A percentile compares a stretch with the other conserved stretches of the same genome.
These are phyloP conservation scores for Busseola fusca DNA, from an alignment of 2,888 invertebrate species.

Conservation along the genomic window DNA sequence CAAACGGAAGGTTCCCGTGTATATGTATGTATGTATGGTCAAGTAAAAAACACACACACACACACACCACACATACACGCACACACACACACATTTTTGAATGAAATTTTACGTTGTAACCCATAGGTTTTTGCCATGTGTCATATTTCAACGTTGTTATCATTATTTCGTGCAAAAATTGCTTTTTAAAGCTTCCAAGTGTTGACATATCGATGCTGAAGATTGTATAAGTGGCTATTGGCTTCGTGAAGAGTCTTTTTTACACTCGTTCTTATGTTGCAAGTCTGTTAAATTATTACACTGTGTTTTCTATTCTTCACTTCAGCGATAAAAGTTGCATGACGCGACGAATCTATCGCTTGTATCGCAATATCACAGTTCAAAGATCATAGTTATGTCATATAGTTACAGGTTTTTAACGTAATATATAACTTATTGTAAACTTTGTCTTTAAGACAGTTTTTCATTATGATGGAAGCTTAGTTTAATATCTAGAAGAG, in stretches of 20 bases:
- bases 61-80: too few relatives aligned
- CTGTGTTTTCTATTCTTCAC: neutral
- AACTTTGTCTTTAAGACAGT: neutral
- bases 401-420: neutral
- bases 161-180: too few relatives aligned
- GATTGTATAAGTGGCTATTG: neutral
- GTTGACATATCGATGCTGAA: too few relatives aligned
- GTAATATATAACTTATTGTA: neutral
- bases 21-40: too few relatives aligned
- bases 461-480: constrained; percentile 2
- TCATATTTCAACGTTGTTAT: too few relatives aligned
- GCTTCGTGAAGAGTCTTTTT: neutral
- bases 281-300: neutral
- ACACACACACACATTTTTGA: too few relatives aligned
- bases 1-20: too few relatives aligned
- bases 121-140: too few relatives aligned
- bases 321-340: neutral
- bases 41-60: too few relatives aligned
- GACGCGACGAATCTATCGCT: neutral
- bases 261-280: neutral
- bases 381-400: constrained; percentile 23
- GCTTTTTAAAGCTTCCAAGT: too few relatives aligned
- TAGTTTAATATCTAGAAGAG: neutral
- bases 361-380: neutral
- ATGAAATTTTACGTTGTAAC: too few relatives aligned